Evolutionary conservation across 2,797 vertebrate genomes (phyloP), one percentile per base, ranked within the genome.

Genomic region (Balearica regulorum): DNA sequence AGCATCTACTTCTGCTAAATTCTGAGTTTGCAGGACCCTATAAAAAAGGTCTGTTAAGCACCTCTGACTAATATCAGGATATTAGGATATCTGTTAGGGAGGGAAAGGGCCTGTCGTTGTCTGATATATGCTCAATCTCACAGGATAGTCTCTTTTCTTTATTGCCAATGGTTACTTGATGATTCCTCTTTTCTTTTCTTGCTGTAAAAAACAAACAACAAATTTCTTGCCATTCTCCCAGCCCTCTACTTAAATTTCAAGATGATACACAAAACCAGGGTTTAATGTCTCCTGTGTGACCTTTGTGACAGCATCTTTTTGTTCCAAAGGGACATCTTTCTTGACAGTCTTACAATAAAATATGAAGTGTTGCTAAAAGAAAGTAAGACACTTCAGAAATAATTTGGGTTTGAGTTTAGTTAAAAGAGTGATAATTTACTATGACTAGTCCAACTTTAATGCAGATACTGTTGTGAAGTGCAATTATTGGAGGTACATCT

Each of bases 31-130:
- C 15, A 71, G 6, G 21, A 90, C 33, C 8, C 7, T 65, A 31
- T 72, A 26, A 81, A 60, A 87, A 87, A 49, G 2, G 24, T 22
- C 16, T 35, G 6, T 84, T 82, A 64, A 90, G 12, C 13, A 31
- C 35, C 21, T 75, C 33, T 84, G 43, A 66, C 54, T 84, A 41
- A 83, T 94, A 89, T 29, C 22, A n/a, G n/a, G n/a, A n/a, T n/a
- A n/a, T n/a, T n/a, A n/a, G n/a, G n/a, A n/a, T n/a, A n/a, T 54
- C 21, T 1, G 0, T 46, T 49, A 70, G 18, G 33, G 26, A 54
- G 12, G 33, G 21, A 82, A 89, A 81, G 16, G 22, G 33, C 17
- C 35, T 19, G 1, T 39, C 33, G 83, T 77, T 92, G 26, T 77
- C 31, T 69, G 46, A 64, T 83, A 46, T 4, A 60, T 3, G 0